Evolutionary conservation across 1,140 invertebrate species (phyloP).

Genomic region (Dufourea novaeangliae): DNA sequence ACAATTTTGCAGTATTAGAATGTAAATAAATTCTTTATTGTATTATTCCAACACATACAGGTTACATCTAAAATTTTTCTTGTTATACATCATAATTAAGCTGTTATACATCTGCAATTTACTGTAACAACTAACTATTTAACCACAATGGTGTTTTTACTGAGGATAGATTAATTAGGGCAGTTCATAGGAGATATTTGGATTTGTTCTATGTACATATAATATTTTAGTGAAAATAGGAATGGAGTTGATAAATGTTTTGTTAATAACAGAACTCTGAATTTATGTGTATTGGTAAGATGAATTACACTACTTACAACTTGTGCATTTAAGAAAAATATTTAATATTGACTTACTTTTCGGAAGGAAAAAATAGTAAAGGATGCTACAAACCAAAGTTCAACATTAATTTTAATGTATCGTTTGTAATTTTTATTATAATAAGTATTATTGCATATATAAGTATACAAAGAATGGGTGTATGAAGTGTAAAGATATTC

Average conservation of each 20-base stretch:
- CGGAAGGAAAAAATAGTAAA: slow-evolving; percentile 58
- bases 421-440: slow-evolving; percentile 66
- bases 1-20: slow-evolving; percentile 39
- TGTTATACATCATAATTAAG: slow-evolving; percentile 7
- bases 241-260: slow-evolving; percentile 18
- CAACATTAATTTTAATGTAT: slow-evolving; percentile 69
- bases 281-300: slow-evolving; percentile 50
- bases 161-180: background rate
- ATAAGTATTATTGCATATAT: slow-evolving; percentile 65
- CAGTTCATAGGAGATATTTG: slow-evolving; percentile 13
- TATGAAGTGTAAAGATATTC: slow-evolving; percentile 78
- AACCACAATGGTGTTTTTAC: slow-evolving; percentile 10
- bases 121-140: slow-evolving; percentile 11
- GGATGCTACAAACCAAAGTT: slow-evolving; percentile 77
- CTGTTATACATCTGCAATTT: slow-evolving; percentile 2
- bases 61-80: slow-evolving; percentile 22
- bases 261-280: slow-evolving; percentile 16
- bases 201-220: slow-evolving; percentile 7
- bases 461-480: slow-evolving; percentile 72
- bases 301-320: slow-evolving; percentile 69
- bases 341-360: slow-evolving; percentile 41
- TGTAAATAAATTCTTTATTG: slow-evolving; percentile 46
- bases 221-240: slow-evolving; percentile 10
- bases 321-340: slow-evolving; percentile 61
- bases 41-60: slow-evolving; percentile 36